phyloP scores from a whole-genome alignment of 1,140 invertebrate genomes.

The Bradysia coprophila region DNA sequence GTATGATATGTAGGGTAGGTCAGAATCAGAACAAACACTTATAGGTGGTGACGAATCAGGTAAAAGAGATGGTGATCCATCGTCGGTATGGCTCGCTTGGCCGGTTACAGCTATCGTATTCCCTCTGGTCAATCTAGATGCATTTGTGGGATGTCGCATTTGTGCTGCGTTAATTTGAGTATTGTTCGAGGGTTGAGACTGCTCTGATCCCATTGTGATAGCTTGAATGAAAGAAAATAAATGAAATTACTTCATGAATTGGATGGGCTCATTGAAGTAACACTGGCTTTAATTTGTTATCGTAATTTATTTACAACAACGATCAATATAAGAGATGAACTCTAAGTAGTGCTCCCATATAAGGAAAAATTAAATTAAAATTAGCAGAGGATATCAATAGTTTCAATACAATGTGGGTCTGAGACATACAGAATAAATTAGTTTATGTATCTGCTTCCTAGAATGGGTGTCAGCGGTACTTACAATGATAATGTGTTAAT shows the following conservation, averaged over 20 bases:
- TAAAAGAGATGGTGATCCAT: constrained; percentile 19
- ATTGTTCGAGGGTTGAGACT: constrained; percentile 25
- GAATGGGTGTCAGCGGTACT: too few species aligned
- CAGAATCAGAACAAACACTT: constrained; percentile 73
- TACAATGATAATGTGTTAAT: too few species aligned
- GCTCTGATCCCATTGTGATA: constrained; percentile 34
- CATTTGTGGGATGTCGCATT: constrained; percentile 12
- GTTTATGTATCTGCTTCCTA: too few species aligned
- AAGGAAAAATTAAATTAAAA: too few species aligned
- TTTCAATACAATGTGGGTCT: too few species aligned
- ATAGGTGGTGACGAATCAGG: constrained; percentile 55
- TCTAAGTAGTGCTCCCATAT: too few species aligned
- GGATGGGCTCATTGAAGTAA: too few species aligned
- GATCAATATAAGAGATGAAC: too few species aligned
- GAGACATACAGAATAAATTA: too few species aligned
- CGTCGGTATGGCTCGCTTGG: constrained; percentile 5
- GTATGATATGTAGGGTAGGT: constrained; percentile 87
- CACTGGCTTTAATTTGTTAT: too few species aligned
- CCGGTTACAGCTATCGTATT: constrained; percentile 32
- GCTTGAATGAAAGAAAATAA: background rate
- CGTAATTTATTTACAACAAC: too few species aligned
- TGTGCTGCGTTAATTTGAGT: constrained; percentile 6
- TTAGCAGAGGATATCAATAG: too few species aligned
- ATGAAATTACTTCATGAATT: background rate
- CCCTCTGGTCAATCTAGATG: constrained; percentile 26